phyloP scores from a whole-genome alignment of 2,113 vertebrate genomes.

The Aphelocoma coerulescens region DNA sequence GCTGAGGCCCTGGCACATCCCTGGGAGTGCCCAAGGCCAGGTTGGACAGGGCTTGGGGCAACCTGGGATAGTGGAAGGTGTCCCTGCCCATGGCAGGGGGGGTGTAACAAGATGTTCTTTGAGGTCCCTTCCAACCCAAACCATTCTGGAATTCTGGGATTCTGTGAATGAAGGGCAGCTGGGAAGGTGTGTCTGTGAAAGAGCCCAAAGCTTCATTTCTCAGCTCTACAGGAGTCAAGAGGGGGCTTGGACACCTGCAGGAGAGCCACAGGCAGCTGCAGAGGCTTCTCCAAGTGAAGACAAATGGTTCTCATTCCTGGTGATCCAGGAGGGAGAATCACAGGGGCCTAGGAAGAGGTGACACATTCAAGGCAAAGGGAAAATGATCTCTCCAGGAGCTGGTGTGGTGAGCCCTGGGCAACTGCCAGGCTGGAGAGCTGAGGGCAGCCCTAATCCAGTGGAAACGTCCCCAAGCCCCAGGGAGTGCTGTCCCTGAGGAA shows the following conservation, averaged over 20 bases:
- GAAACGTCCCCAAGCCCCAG: fast-evolving
- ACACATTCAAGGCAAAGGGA: not conserved
- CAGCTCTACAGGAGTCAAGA: not conserved
- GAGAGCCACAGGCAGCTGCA: not conserved
- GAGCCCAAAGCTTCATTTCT: not conserved
- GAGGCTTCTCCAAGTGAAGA: not conserved
- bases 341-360: not conserved
- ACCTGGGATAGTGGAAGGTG: fast-evolving
- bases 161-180: not conserved
- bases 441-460: fast-evolving
- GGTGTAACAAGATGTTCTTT: not conserved
- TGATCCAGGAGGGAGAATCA: not conserved
- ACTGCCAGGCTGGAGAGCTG: not conserved
- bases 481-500: not conserved
- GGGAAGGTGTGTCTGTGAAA: not conserved
- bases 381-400: not conserved
- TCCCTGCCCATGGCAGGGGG: not conserved
- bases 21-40: not conserved
- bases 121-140: not conserved
- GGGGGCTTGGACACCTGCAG: not conserved
- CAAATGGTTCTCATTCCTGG: not conserved
- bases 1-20: not conserved
- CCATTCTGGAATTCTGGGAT: not conserved
- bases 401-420: not conserved
- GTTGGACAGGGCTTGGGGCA: fast-evolving